Base-by-base conservation (phyloP, 2,113 vertebrate genomes). In the Cephalopterus ornatus region DNA sequence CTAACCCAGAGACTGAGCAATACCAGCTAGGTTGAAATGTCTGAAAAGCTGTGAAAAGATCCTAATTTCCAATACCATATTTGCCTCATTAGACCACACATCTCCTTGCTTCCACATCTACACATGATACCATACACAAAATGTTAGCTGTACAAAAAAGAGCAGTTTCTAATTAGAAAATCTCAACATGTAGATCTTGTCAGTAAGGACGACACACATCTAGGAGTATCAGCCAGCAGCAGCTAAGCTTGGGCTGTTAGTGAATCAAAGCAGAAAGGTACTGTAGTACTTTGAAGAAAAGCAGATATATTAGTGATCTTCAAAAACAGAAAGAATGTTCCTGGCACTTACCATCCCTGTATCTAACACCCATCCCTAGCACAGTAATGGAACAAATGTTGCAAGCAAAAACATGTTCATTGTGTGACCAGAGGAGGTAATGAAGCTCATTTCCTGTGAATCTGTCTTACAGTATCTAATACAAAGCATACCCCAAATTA, bases 281-380 rank as follows among this genome's bases (percentile, higher is more conserved):
- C 33, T 71, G 61, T 22, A 76, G 41, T 37, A 76, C 55, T 96
- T 88, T 78, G 73, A 96, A 95, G 61, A 86, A 90, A 95, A 92
- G 65, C 56, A 87, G 73, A 93, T 94, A 86, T 20, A 85, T 61
- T 88, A 80, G 74, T 62, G 83, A 86, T 89, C 79, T 88, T 95
- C 49, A 96, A 91, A 94, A 96, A 49, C 76, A 95, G 68, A 94
- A 95, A 81, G 88, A 95, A 91, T 93, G 93, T 89, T 96, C 82
- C 90, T 96, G 95, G 88, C 95, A 96, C 65, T 86, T 84, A 78
- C 50, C 33, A 86, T 56, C 37, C 47, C 68, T 95, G 44, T 89
- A 94, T 92, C 88, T 93, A 94, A 92, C 79, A 95, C 92, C 83
- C 95, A 95, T 81, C 73, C 88, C 85, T 61, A 91, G 74, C n/a